phyloP scores from a whole-genome alignment of 2,888 invertebrate genomes.

The Pachydiplax longipennis region DNA sequence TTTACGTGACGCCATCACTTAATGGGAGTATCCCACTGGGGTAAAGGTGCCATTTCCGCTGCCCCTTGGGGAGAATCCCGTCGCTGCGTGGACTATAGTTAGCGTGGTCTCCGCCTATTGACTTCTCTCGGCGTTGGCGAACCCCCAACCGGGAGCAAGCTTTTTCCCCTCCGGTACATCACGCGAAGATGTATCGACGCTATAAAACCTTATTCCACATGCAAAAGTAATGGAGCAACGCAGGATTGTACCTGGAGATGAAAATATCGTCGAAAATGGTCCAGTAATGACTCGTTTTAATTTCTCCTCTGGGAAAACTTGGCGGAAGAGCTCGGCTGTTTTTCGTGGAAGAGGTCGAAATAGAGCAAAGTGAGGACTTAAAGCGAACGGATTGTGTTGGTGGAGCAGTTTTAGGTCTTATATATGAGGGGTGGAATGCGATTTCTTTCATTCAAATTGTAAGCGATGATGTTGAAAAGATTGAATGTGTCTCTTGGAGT shows the following conservation, averaged over 20 bases:
- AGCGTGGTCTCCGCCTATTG: background rate
- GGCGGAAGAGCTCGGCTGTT: background rate
- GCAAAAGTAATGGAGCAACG: background rate
- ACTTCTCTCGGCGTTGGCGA: background rate
- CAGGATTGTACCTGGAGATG: background rate
- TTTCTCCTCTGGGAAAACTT: background rate
- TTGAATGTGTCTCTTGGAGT: no score
- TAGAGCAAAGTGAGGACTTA: no score
- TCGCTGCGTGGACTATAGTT: background rate
- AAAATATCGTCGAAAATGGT: background rate
- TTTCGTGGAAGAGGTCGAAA: background rate
- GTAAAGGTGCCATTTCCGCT: conserved; percentile 5
- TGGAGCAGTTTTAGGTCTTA: no score
- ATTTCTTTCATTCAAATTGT: no score
- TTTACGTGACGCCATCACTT: conserved; percentile 40
- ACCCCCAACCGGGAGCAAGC: background rate
- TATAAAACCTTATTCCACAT: background rate
- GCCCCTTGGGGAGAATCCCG: background rate
- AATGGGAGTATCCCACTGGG: background rate
- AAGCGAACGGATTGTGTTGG: no score
- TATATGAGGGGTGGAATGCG: no score
- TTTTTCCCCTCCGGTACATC: background rate
- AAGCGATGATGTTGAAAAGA: no score
- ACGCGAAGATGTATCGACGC: background rate
- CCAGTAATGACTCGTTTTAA: background rate